Evolutionary conservation across 2,113 vertebrate species (phyloP).

Genomic region (Cairina moschata): DNA sequence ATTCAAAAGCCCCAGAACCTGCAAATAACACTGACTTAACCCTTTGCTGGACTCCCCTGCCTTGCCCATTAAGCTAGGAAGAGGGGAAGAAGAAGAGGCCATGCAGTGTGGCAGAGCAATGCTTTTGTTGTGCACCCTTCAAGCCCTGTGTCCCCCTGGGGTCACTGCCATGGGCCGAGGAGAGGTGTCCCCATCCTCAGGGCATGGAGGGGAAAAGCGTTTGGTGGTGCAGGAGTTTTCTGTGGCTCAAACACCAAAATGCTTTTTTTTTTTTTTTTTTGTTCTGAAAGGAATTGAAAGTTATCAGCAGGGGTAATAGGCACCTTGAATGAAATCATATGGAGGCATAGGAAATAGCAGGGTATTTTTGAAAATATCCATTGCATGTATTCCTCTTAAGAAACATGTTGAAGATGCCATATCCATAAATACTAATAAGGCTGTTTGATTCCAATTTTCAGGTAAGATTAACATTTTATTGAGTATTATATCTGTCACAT

Average conservation of each 20-base stretch:
- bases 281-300: not conserved
- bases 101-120: not conserved
- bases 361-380: constrained; percentile 58
- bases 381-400: constrained; percentile 69
- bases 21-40: not conserved
- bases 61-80: not conserved
- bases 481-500: constrained; percentile 83
- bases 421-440: constrained; percentile 82
- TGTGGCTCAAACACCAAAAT: not conserved
- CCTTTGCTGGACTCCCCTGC: not conserved
- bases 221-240: not conserved
- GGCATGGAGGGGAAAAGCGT: not conserved
- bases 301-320: constrained; percentile 23
- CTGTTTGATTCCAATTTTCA: constrained; percentile 82
- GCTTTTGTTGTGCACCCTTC: not conserved
- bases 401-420: constrained; percentile 72
- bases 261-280: not conserved
- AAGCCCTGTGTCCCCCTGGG: not conserved
- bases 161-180: rapidly evolving
- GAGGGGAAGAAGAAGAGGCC: not conserved
- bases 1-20: not conserved
- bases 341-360: constrained; percentile 33
- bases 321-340: constrained; percentile 53
- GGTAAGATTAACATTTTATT: constrained; percentile 84
- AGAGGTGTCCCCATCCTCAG: not conserved